Evolutionary conservation across 2,797 vertebrate species (phyloP).

Genomic region (Urocyon cinereoargenteus): DNA sequence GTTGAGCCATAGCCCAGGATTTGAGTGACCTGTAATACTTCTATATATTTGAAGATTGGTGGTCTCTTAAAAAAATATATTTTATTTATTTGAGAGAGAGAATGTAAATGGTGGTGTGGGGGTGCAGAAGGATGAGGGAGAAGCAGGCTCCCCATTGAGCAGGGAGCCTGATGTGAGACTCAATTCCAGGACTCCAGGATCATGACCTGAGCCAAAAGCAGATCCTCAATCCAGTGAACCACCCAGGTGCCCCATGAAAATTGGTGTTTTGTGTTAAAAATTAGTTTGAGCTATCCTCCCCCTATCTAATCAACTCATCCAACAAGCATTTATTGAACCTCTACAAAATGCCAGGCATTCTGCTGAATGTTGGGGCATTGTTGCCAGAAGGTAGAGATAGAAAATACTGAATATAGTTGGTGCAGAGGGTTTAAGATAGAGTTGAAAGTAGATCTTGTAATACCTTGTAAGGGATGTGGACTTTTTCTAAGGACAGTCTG

Average conservation of each 20-base stretch:
- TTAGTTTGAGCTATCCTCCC: neutral
- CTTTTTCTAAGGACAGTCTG: neutral
- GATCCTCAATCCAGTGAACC: too few relatives aligned
- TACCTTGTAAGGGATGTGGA: neutral
- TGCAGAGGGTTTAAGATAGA: neutral
- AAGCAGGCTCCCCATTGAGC: too few relatives aligned
- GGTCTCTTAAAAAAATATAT: too few relatives aligned
- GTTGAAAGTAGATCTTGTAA: neutral
- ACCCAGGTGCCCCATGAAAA: too few relatives aligned
- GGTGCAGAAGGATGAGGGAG: too few relatives aligned
- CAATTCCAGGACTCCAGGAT: too few relatives aligned
- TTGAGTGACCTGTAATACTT: neutral
- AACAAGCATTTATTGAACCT: neutral
- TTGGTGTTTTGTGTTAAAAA: neutral
- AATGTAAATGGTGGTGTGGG: too few relatives aligned
- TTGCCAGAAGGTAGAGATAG: neutral
- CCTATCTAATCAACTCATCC: neutral
- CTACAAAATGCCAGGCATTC: neutral
- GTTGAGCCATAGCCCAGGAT: neutral
- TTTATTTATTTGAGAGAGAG: too few relatives aligned
- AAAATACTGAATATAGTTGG: neutral
- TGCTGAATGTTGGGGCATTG: neutral
- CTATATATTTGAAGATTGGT: neutral
- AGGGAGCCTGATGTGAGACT: too few relatives aligned
- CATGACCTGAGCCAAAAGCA: too few relatives aligned